A percentile compares a stretch with the other conserved stretches of the same genome.
These are phyloP conservation scores for Ruditapes philippinarum DNA, from an alignment of 1,140 invertebrate species.

Conservation along the genomic window DNA sequence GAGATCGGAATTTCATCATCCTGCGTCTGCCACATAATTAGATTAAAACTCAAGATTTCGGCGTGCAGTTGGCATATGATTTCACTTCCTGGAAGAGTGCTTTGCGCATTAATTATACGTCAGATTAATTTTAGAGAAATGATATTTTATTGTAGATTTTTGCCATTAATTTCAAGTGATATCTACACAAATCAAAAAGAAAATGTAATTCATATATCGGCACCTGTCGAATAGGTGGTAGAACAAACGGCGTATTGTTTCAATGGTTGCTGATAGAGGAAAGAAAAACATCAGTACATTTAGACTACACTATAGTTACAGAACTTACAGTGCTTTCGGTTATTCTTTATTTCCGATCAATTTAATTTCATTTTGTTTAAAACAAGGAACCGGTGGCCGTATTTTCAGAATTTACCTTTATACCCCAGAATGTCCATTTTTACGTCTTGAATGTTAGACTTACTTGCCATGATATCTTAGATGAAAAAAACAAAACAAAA, in stretches of 20 bases:
- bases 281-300: too few species aligned
- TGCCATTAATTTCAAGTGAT: constrained; percentile 21
- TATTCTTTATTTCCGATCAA: too few species aligned
- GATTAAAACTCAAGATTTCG: constrained; percentile 61
- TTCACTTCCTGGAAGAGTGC: constrained; percentile 39
- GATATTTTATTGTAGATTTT: constrained; percentile 42
- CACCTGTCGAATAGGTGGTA: constrained; percentile 28
- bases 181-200: background rate
- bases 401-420: too few species aligned
- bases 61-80: constrained; percentile 40
- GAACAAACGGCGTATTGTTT: background rate
- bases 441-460: too few species aligned
- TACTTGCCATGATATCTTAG: too few species aligned
- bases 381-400: too few species aligned
- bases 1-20: constrained; percentile 61
- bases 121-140: constrained; percentile 53
- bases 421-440: too few species aligned
- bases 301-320: too few species aligned
- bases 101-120: constrained; percentile 54
- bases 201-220: constrained; percentile 1
- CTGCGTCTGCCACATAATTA: constrained; percentile 60
- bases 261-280: too few species aligned
- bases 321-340: too few species aligned
- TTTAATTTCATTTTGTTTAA: too few species aligned
- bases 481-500: too few species aligned